Base-by-base conservation (phyloP, 2,888 invertebrate genomes). In the Acleris holmiana region DNA sequence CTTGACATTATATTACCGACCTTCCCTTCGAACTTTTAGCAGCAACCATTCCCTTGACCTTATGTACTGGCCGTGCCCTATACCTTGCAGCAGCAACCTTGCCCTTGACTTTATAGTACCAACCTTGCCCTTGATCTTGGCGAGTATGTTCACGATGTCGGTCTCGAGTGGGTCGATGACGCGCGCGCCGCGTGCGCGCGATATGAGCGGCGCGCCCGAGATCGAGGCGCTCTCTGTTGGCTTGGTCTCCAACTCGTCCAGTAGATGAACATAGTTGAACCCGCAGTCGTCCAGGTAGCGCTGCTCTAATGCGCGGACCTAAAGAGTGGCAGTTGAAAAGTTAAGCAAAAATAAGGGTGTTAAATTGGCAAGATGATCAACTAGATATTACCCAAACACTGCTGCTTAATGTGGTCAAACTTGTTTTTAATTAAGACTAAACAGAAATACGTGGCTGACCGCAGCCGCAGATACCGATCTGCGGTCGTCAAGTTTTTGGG, bases 11-110 rank as follows among this genome's bases (percentile, higher is more conserved):
- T n/a, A 35, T 40, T 2, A 6, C 64, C 41, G 56, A 89, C 92
- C 90, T 95, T 95, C 29, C 95, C 95, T 84, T 96, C 96, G 71
- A 96, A 94, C 85, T 95, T 96, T n/a, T n/a, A n/a, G n/a, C n/a
- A n/a, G 40, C 5, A 40, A 4, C 15, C 40, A 1, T 15, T 4
- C 15, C 40, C 40, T 15, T 13, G 15, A 40, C 8, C 48, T 21
- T 8, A 21, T n/a, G 44, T 2, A 6, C 64, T 40, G 56, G 89
- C 92, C 90, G 95, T 95, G 35, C 95, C 95, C 84, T 96, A 96
- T 71, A 96, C 94, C 85, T 95, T 96, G 18, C n/a, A n/a, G n/a
- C n/a, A n/a, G 40, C 5, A 40, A 4, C 15, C 40, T 4, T 15
- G 15, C 15, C 40, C 40, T 15, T 13, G 15, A 40, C 8, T 47